These are phyloP conservation scores for Acyrthosiphon pisum DNA, from an alignment of 1,140 invertebrate species.

Conservation along the genomic window DNA sequence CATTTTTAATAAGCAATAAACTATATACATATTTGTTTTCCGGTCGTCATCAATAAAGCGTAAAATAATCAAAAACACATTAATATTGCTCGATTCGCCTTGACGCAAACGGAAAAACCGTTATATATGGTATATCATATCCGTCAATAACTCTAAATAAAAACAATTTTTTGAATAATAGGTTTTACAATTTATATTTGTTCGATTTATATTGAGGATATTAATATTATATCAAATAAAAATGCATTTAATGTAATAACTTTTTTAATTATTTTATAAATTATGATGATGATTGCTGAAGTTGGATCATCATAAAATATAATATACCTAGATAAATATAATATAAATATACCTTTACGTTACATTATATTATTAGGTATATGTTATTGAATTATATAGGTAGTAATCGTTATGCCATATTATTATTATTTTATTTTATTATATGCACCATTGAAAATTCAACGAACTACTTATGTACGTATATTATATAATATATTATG, in stretches of 20 bases:
- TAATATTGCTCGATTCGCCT: constrained; percentile 1
- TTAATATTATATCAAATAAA: neutral
- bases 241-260: neutral
- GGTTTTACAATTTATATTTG: neutral
- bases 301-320: neutral
- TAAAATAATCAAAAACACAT: constrained; percentile 17
- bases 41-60: neutral
- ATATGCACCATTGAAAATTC: neutral
- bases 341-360: too few relatives aligned
- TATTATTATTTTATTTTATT: neutral
- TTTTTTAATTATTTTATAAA: neutral
- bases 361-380: too few relatives aligned
- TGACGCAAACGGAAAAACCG: neutral
- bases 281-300: neutral
- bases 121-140: neutral
- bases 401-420: too few relatives aligned
- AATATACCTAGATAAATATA: too few relatives aligned
- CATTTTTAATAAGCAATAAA: neutral
- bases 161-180: neutral
- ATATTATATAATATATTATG: neutral
- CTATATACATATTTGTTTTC: neutral
- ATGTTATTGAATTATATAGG: neutral
- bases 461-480: neutral
- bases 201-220: neutral
- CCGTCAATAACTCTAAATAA: neutral